Conservation (phyloP, 2,888 invertebrate genomes). For the Eupeodes luniger region DNA sequence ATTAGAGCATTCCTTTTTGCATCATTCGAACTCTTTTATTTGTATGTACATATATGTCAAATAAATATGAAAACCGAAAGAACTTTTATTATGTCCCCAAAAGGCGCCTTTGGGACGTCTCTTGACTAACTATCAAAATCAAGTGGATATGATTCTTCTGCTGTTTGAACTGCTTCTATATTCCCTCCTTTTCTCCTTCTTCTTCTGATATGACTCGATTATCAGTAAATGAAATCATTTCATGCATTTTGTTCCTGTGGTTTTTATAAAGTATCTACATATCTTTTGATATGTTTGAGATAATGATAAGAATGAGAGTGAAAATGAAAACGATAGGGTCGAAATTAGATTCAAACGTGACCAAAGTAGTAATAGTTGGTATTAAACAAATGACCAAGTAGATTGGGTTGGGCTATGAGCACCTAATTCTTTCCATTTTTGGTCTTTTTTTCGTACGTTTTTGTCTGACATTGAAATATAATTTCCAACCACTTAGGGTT, state of each 20-base stretch:
- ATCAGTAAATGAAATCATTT: slow-evolving; percentile 24
- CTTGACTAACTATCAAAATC: slow-evolving; percentile 28
- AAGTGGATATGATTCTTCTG: neutral
- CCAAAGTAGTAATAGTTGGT: slow-evolving; percentile 69
- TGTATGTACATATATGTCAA: neutral
- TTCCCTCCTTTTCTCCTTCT: too few species aligned
- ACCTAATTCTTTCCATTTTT: neutral
- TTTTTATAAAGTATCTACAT: neutral
- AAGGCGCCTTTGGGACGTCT: slow-evolving; percentile 24
- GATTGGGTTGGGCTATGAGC: neutral
- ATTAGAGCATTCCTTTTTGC: slow-evolving; percentile 11
- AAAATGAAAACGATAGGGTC: slow-evolving; percentile 18
- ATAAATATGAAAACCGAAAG: neutral
- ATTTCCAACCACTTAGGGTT: slow-evolving; percentile 18
- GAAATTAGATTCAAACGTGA: slow-evolving; percentile 73
- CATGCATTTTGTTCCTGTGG: slow-evolving; percentile 25
- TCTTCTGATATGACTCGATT: neutral
- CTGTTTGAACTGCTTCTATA: neutral
- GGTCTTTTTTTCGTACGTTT: neutral
- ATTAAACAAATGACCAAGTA: slow-evolving; percentile 31
- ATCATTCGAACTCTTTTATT: neutral
- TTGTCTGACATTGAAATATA: slow-evolving; percentile 15
- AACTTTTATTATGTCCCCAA: neutral
- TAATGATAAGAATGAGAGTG: neutral
- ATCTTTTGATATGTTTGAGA: neutral